Conservation (phyloP, 2,113 vertebrate genomes). For the Lepisosteus oculatus region DNA sequence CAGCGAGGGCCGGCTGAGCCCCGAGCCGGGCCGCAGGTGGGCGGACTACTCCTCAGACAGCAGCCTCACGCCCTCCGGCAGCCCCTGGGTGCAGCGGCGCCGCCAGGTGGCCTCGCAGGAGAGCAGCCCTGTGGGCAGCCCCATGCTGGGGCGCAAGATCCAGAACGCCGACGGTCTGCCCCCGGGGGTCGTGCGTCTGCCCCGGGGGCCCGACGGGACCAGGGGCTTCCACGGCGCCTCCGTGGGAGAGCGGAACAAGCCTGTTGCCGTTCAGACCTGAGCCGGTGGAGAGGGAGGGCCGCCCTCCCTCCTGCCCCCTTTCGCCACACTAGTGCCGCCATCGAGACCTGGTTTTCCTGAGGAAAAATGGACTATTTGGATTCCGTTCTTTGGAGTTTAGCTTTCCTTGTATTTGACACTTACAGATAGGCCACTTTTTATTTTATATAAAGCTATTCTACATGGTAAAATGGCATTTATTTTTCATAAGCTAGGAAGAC, state of each 20-base stretch:
- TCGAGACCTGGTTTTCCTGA: no score
- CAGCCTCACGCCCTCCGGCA: slow-evolving; percentile 87
- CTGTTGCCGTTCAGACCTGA: slow-evolving; percentile 63
- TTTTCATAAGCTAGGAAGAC: no score
- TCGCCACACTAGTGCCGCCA: no score
- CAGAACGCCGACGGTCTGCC: slow-evolving; percentile 84
- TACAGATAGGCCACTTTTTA: no score
- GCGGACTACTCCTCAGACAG: slow-evolving; percentile 92
- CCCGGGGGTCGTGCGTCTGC: slow-evolving; percentile 80
- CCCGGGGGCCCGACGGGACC: slow-evolving; percentile 87
- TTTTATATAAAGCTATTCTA: no score
- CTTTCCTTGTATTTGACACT: no score
- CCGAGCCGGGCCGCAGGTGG: slow-evolving; percentile 69
- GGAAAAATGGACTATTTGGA: no score
- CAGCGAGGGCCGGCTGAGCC: slow-evolving; percentile 68
- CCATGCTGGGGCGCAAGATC: slow-evolving; percentile 79
- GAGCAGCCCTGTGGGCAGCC: slow-evolving; percentile 82
- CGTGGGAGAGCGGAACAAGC: slow-evolving; percentile 63
- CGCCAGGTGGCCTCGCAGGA: slow-evolving; percentile 81
- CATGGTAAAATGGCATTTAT: no score
- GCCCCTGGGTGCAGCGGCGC: slow-evolving; percentile 93
- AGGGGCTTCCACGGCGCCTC: slow-evolving; percentile 78
- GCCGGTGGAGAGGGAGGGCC: background rate
- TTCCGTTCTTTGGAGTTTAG: no score
- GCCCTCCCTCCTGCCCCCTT: background rate